phyloP scores from a whole-genome alignment of 35 echinoderm and acorn worm genomes.

The Apostichopus parvimensis region DNA sequence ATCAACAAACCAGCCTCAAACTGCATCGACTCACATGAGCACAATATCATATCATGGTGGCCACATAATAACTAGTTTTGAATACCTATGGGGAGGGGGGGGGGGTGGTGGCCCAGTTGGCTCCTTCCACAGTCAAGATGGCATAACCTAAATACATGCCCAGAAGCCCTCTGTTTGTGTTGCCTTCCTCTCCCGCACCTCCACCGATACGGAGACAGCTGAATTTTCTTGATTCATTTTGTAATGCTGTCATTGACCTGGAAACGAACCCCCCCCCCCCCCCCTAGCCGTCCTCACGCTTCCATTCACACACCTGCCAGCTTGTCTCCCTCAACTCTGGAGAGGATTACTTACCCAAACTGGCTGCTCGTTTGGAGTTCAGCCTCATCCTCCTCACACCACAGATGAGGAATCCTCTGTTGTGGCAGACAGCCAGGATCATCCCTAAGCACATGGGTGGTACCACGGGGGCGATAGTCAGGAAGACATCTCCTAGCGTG shows the following conservation, averaged over 20 bases:
- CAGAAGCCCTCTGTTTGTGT: too few species aligned
- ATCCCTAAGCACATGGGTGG: constrained; percentile 78
- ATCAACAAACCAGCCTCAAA: too few species aligned
- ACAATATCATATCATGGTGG: too few species aligned
- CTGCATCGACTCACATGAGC: too few species aligned
- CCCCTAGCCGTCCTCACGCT: not conserved
- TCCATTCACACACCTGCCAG: not conserved
- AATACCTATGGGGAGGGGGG: too few species aligned
- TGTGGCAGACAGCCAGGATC: constrained; percentile 77
- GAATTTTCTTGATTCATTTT: too few species aligned
- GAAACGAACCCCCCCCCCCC: not conserved
- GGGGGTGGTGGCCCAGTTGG: too few species aligned
- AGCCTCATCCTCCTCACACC: constrained; percentile 76
- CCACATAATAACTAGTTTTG: too few species aligned
- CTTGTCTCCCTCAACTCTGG: not conserved
- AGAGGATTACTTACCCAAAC: constrained; percentile 49
- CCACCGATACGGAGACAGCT: too few species aligned
- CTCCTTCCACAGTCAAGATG: too few species aligned
- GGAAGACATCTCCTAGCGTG: constrained; percentile 73
- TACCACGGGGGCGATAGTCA: constrained; percentile 69
- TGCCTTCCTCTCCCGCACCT: too few species aligned
- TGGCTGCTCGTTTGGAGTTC: constrained; percentile 62
- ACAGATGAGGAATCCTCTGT: constrained; percentile 83
- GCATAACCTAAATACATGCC: too few species aligned
- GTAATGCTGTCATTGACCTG: not conserved